Conservation (phyloP, 2,113 vertebrate genomes). For the Andinoacara biseriatus region DNA sequence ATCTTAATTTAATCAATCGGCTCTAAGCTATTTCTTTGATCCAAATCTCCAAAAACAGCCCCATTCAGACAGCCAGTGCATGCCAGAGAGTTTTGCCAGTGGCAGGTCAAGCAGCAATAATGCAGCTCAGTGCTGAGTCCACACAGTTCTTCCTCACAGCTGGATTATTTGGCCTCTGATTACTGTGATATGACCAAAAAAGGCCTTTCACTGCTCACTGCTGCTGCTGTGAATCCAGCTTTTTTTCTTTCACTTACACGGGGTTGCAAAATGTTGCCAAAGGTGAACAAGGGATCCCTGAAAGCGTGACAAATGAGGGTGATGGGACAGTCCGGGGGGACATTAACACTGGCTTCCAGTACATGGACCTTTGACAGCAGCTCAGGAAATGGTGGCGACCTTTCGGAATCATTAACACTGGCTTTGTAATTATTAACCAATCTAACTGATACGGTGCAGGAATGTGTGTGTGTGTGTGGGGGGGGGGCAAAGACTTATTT, state of each 20-base stretch:
- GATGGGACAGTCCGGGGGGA: not conserved
- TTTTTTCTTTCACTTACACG: constrained; percentile 46
- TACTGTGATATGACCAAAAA: constrained; percentile 73
- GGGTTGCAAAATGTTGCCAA: constrained; percentile 40
- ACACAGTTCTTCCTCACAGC: constrained; percentile 48
- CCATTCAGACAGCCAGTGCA: constrained; percentile 6
- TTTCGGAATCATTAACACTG: not conserved
- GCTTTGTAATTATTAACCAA: constrained; percentile 38
- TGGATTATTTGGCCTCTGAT: constrained; percentile 60
- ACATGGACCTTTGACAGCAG: constrained; percentile 15
- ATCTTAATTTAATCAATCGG: constrained; percentile 38
- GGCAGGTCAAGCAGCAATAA: constrained; percentile 58
- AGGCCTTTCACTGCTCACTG: constrained; percentile 46
- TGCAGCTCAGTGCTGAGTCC: constrained; percentile 40
- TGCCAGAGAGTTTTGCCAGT: constrained; percentile 20
- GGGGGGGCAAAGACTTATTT: constrained; percentile 7
- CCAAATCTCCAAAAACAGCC: constrained; percentile 5
- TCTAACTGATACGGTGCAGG: not conserved
- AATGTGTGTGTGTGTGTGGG: not conserved
- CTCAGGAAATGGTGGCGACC: not conserved
- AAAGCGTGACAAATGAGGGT: not conserved
- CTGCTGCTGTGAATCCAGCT: constrained; percentile 47
- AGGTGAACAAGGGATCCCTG: constrained; percentile 20
- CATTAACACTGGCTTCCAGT: not conserved
- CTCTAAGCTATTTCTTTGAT: constrained; percentile 42